Percentiles rank a stretch among this genome's conserved stretches.
Evolutionary conservation across 2,888 invertebrate species (phyloP).

Genomic region (Bombylius discolor): DNA sequence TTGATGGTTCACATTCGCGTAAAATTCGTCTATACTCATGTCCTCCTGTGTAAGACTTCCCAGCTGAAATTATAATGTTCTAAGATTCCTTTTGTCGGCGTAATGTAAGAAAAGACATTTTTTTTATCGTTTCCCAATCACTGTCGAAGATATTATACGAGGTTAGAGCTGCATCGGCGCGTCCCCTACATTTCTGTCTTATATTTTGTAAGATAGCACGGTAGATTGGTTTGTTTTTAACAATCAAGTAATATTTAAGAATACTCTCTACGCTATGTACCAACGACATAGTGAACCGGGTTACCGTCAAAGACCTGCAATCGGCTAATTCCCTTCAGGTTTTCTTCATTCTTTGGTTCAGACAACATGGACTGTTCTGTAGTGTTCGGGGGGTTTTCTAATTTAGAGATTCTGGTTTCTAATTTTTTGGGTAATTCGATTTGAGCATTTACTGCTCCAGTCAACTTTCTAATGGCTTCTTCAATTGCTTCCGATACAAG

Average conservation of each 20-base stretch:
- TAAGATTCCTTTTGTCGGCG: slow-evolving; percentile 6
- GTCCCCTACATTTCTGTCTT: neutral
- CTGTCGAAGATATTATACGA: slow-evolving; percentile 7
- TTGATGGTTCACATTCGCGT: slow-evolving; percentile 5
- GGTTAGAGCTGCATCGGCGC: slow-evolving; percentile 4
- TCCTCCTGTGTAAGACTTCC: neutral
- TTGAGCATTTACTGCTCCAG: too few relatives aligned
- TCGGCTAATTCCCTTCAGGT: slow-evolving; percentile 2
- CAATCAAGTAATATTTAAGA: neutral
- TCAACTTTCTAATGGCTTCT: too few relatives aligned
- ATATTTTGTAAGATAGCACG: neutral
- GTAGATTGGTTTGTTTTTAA: neutral
- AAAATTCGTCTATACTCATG: slow-evolving; percentile 2
- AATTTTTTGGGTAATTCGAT: too few relatives aligned
- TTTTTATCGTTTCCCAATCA: slow-evolving; percentile 3
- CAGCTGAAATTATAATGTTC: slow-evolving; percentile 6
- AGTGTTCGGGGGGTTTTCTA: too few relatives aligned
- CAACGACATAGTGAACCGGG: neutral
- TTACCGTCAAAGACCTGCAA: neutral
- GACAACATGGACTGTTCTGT: too few relatives aligned
- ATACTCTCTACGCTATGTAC: slow-evolving; percentile 1
- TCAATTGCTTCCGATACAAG: too few relatives aligned
- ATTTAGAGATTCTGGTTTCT: too few relatives aligned
- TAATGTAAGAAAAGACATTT: slow-evolving; percentile 6
- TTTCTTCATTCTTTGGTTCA: neutral